A percentile compares a stretch with the other conserved stretches of the same genome.
These are phyloP conservation scores for Magallana angulata DNA, from an alignment of 1,140 invertebrate species.

Conservation along the genomic window DNA sequence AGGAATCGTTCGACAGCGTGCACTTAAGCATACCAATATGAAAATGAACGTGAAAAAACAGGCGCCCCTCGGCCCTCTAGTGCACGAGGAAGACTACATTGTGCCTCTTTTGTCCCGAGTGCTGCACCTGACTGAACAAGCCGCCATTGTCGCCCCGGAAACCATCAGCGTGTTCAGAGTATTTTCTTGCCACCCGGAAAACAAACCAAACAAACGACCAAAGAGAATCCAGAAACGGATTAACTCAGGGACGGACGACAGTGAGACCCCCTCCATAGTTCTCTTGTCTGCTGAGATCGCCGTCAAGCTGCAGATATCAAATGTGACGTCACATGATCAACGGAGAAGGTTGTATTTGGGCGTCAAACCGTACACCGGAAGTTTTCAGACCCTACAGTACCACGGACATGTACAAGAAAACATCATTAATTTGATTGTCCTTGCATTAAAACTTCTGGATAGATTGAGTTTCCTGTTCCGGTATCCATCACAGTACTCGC, in stretches of 20 bases:
- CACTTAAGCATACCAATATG: background rate
- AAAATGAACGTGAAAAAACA: background rate
- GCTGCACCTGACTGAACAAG: background rate
- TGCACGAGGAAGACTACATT: constrained; percentile 24
- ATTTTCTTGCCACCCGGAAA: background rate
- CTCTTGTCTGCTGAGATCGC: background rate
- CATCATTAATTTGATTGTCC: background rate
- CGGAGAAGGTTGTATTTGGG: background rate
- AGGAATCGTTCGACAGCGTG: too few relatives aligned
- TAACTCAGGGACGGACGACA: background rate
- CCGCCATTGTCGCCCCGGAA: background rate
- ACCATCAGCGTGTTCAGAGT: background rate
- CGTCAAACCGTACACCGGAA: background rate
- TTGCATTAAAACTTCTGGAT: constrained; percentile 25
- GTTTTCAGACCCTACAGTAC: background rate
- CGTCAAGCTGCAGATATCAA: constrained; percentile 2
- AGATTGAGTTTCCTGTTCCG: constrained; percentile 13
- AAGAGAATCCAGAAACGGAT: background rate
- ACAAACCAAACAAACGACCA: constrained; percentile 18
- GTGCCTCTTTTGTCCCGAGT: background rate
- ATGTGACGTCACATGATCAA: background rate
- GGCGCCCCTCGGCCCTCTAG: background rate
- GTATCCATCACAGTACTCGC: background rate
- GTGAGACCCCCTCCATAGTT: background rate
- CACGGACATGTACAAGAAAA: background rate